These are phyloP conservation scores for Hypomecis punctinalis DNA, from an alignment of 2,888 invertebrate species.

Conservation along the genomic window DNA sequence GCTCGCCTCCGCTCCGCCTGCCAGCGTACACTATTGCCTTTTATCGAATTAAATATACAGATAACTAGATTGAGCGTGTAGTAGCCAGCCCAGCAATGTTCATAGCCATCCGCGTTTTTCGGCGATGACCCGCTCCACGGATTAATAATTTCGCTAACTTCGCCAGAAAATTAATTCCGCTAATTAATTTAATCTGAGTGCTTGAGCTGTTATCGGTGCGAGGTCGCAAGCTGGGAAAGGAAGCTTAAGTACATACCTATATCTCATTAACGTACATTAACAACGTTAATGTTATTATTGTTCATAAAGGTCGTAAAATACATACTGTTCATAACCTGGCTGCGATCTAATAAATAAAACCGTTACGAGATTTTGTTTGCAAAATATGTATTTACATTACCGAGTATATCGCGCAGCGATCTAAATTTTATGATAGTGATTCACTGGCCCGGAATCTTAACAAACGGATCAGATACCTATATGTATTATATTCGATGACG, in stretches of 20 bases:
- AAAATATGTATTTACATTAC: slow-evolving; percentile 2
- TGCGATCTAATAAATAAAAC: slow-evolving; percentile 3
- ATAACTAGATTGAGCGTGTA: slow-evolving; percentile 35
- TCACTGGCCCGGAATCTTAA: slow-evolving; percentile 16
- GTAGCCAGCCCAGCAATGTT: not conserved
- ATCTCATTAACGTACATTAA: slow-evolving; percentile 7
- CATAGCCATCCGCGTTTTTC: not conserved
- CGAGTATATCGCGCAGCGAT: slow-evolving; percentile 11
- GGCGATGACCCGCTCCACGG: not conserved
- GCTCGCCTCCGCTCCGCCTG: not conserved
- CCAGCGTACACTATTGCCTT: slow-evolving; percentile 19
- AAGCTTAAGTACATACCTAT: not conserved
- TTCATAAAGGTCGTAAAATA: not conserved
- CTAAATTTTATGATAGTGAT: slow-evolving; percentile 21
- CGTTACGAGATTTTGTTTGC: slow-evolving; percentile 3
- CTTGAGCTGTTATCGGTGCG: slow-evolving; percentile 13
- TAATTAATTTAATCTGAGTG: slow-evolving; percentile 35
- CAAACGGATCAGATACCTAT: not conserved
- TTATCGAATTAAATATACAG: slow-evolving; percentile 44
- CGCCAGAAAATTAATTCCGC: slow-evolving; percentile 19
- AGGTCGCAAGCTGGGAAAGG: slow-evolving; percentile 4
- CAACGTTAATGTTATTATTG: not conserved
- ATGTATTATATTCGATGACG: slow-evolving; percentile 7
- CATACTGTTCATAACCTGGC: slow-evolving; percentile 4
- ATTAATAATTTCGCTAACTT: slow-evolving; percentile 23